Base-by-base conservation (phyloP, 1,140 invertebrate species). In the Drosophila navojoa region DNA sequence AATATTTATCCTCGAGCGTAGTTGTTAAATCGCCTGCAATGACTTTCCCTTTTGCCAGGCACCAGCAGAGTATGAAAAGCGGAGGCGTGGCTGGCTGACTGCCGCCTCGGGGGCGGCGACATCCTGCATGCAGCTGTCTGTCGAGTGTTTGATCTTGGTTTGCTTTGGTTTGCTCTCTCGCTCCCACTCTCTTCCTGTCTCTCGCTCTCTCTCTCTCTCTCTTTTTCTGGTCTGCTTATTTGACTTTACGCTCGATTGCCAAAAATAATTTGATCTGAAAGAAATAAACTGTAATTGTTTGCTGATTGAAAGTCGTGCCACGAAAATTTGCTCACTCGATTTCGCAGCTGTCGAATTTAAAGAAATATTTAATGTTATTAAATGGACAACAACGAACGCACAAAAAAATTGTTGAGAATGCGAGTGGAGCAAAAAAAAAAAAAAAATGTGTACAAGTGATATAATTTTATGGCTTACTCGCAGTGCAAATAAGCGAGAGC, bases 11-110 rank as follows among this genome's bases (percentile, higher is more conserved):
- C 84, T 74, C 77, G 38, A 79, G 79, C 84, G 77, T 77, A 80
- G 85, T 90, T 89, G 84, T 89, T 89, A 89, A 89, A 89, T 89
- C 85, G 86, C 76, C 59, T 90, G 85, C 85, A 85, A 90, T 90
- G 85, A 81, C 69, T 90, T 81, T 80, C 71, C 86, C 81, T 85
- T 89, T 84, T 86, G 70, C 45, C 71, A 70, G 60, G 25, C 52
- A n/a, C 15, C 15, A 35, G 35, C 38, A 0, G 5, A 9, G 5
- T 4, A 0, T 0, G 15, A 25, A 22, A 38, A 13, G 13, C 6
- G 40, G 9, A 5, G 13, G 10, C 16, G 45, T 9, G 13, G 47
- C 47, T 11, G 49, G 25, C 49, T 29, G 3, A 52, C 27, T 29
- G 50, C 72, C 22, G 32, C 25, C 32, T 55, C 19, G 19, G 57